A percentile compares a stretch with the other conserved stretches of the same genome.
These are phyloP conservation scores for Sciurus vulgaris DNA, from an alignment of 2,797 vertebrate genomes.

Conservation along the genomic window DNA sequence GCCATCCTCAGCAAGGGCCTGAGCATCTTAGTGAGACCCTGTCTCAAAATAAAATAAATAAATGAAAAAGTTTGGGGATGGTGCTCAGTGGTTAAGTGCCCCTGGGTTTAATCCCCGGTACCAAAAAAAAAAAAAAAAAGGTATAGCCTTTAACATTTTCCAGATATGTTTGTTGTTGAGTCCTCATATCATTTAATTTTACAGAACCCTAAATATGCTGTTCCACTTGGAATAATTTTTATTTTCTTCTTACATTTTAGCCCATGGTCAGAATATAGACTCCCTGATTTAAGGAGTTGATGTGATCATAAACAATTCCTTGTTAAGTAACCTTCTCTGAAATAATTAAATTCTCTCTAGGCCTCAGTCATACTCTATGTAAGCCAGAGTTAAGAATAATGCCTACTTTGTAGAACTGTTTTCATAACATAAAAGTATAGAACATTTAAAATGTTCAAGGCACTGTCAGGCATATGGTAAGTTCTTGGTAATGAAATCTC, in stretches of 20 bases:
- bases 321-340: background rate
- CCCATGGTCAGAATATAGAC: background rate
- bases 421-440: background rate
- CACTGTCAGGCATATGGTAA: background rate
- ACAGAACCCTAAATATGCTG: background rate
- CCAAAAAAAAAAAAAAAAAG: no score
- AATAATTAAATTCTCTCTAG: background rate
- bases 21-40: no score
- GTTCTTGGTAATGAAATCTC: background rate
- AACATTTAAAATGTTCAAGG: background rate
- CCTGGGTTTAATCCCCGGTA: no score
- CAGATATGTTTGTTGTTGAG: background rate
- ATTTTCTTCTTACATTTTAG: background rate
- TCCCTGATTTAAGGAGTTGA: background rate
- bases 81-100: no score
- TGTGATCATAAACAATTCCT: background rate
- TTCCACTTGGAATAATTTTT: background rate
- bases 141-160: background rate
- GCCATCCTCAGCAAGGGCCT: no score
- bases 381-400: background rate
- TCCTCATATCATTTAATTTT: background rate
- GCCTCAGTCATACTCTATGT: background rate
- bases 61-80: no score
- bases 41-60: no score
- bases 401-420: background rate